phyloP scores from a whole-genome alignment of 2,888 invertebrate genomes.

The Campoplex nolae region DNA sequence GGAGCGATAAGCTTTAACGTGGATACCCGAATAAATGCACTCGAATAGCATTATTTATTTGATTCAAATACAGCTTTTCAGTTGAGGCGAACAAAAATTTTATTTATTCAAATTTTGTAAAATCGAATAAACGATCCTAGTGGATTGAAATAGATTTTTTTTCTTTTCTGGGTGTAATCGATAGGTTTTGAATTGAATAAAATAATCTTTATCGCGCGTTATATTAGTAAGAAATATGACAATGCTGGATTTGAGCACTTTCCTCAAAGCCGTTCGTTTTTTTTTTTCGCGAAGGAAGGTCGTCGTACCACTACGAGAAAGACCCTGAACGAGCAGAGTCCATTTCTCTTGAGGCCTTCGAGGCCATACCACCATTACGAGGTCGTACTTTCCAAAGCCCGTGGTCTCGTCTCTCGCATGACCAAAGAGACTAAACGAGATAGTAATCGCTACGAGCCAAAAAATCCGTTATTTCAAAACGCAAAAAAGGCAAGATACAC shows the following conservation, averaged over 20 bases:
- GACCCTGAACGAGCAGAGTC: conserved; percentile 35
- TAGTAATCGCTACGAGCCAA: conserved; percentile 4
- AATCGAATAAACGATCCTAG: too few relatives aligned
- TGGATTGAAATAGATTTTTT: too few relatives aligned
- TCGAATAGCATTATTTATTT: too few relatives aligned
- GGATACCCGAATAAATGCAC: too few relatives aligned
- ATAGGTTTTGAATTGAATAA: too few relatives aligned
- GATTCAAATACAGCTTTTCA: too few relatives aligned
- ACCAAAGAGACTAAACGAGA: conserved; percentile 31
- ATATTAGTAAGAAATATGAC: not conserved
- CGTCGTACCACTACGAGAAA: conserved; percentile 36
- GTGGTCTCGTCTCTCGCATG: conserved; percentile 17
- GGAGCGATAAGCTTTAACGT: too few relatives aligned
- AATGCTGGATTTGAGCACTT: not conserved
- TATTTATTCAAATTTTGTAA: too few relatives aligned
- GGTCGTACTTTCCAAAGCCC: conserved; percentile 66
- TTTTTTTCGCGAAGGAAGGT: conserved; percentile 54
- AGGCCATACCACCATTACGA: conserved; percentile 53
- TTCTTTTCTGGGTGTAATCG: too few relatives aligned
- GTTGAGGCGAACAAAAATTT: too few relatives aligned
- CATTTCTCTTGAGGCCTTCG: conserved; percentile 61
- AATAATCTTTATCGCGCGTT: not conserved
- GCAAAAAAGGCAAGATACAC: conserved; percentile 1
- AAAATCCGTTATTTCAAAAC: conserved; percentile 50
- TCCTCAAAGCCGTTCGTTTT: not conserved